Conservation (phyloP, 2,113 vertebrate genomes). For the Ciconia maguari region DNA sequence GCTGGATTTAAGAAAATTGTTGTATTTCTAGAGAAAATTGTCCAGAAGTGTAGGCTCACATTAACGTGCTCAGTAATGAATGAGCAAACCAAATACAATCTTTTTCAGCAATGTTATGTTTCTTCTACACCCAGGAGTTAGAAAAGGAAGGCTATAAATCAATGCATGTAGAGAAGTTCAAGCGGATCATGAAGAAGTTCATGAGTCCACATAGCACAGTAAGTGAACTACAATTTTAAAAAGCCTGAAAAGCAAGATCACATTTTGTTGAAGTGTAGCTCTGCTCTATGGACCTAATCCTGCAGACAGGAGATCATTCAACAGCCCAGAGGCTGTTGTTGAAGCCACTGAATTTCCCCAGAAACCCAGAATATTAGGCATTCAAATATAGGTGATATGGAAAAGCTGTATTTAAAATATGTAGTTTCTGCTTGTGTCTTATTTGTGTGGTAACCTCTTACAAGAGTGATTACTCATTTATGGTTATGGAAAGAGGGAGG, state of each 20-base stretch:
- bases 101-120: background rate
- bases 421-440: background rate
- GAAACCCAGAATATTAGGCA: background rate
- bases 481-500: background rate
- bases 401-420: background rate
- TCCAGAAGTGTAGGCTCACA: background rate
- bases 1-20: background rate
- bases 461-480: background rate
- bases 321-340: background rate
- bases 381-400: background rate
- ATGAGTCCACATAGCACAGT: conserved; percentile 63
- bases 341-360: background rate
- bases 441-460: background rate
- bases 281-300: background rate
- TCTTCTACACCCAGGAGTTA: conserved; percentile 59
- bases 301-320: background rate
- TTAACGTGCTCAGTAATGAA: background rate
- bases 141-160: conserved; percentile 60
- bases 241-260: background rate
- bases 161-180: conserved; percentile 70
- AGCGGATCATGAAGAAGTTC: conserved; percentile 69
- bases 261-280: background rate
- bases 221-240: background rate
- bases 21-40: background rate
- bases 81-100: background rate